Percentiles rank a stretch among this genome's conserved stretches.
These are phyloP conservation scores for Armadillidium nasatum DNA, from an alignment of 1,140 invertebrate genomes.

Conservation along the genomic window DNA sequence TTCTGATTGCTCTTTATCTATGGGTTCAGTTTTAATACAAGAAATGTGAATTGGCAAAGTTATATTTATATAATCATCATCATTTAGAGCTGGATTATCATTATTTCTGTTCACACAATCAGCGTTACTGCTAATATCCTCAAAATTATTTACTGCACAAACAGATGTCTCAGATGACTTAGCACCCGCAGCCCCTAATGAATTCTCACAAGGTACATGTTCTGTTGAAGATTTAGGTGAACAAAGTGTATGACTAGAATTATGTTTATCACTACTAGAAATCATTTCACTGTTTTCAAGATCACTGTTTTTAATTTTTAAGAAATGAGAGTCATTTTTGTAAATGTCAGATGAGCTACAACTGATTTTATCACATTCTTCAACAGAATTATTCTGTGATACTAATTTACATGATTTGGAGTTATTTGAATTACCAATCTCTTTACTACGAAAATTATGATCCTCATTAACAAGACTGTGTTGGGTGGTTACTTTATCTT, in stretches of 20 bases:
- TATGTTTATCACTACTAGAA: constrained; percentile 4
- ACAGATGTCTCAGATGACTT: no score
- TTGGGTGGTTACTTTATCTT: background rate
- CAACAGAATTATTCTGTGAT: no score
- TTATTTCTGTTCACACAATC: no score
- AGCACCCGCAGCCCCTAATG: no score
- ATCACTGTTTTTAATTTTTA: background rate
- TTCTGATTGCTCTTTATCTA: background rate
- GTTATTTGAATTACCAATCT: no score
- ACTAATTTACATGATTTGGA: no score
- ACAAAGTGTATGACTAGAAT: background rate
- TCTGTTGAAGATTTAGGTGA: no score
- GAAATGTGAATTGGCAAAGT: background rate
- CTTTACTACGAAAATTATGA: no score
- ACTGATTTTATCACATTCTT: background rate
- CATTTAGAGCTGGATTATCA: background rate
- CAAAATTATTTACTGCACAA: no score
- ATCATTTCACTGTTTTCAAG: background rate
- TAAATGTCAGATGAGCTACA: background rate
- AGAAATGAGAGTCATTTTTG: no score
- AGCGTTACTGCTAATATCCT: no score
- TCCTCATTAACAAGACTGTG: background rate
- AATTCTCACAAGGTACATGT: no score
- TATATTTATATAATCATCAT: constrained; percentile 4
- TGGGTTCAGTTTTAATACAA: background rate